Conservation (phyloP, 2,797 vertebrate genomes). For the Onychomys torridus region DNA sequence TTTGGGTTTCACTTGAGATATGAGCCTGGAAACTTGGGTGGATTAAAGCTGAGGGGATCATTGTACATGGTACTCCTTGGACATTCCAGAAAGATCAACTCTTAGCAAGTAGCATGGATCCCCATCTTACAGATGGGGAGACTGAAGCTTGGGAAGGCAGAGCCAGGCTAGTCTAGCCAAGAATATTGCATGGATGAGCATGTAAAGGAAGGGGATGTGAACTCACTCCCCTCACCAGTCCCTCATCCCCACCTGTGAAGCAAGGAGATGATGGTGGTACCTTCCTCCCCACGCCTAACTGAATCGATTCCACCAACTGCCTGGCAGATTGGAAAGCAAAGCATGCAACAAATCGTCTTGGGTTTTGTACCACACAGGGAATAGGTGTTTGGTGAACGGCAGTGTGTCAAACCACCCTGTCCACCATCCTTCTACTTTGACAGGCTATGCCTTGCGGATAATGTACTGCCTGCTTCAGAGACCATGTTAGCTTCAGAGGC, state of each 20-base stretch:
- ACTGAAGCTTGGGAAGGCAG: not conserved
- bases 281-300: not conserved
- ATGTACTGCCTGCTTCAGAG: not conserved
- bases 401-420: not conserved
- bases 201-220: not conserved
- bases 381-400: not conserved
- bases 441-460: not conserved
- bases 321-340: not conserved
- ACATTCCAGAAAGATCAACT: not conserved
- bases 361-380: not conserved
- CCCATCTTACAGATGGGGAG: constrained; percentile 19
- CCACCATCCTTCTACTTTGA: not conserved
- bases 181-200: not conserved
- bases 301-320: not conserved
- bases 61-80: too few relatives aligned
- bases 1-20: not conserved
- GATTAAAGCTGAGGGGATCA: not conserved
- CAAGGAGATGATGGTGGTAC: not conserved
- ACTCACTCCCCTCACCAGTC: not conserved
- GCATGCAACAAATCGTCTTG: not conserved
- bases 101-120: not conserved
- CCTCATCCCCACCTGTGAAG: not conserved
- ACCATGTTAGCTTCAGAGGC: not conserved
- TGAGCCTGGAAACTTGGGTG: not conserved
- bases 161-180: not conserved